Conservation (phyloP, 2,113 vertebrate species). For the Gyps fulvus region DNA sequence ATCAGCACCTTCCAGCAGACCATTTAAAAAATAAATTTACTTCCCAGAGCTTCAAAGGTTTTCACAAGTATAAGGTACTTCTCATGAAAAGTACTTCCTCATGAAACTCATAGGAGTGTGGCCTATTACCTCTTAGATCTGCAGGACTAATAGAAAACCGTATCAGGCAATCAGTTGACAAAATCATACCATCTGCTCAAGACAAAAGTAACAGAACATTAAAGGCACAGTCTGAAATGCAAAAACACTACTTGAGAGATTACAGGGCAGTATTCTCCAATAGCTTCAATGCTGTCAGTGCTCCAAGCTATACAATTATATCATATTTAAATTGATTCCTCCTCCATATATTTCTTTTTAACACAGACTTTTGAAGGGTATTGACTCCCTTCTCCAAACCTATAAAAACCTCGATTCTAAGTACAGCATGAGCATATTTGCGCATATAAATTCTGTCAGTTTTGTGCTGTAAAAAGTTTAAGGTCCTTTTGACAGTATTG, state of each 20-base stretch:
- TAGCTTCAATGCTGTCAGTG: background rate
- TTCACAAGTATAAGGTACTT: background rate
- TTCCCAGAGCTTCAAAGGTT: constrained; percentile 33
- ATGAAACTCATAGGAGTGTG: background rate
- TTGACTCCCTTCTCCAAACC: background rate
- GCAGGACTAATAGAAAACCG: background rate
- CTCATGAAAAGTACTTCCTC: background rate
- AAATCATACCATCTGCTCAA: background rate
- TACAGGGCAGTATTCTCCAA: background rate
- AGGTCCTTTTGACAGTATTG: constrained; percentile 11
- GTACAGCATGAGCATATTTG: background rate
- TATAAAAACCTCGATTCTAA: background rate
- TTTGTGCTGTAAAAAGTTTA: background rate
- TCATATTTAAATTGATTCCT: background rate
- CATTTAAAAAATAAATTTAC: constrained; percentile 10
- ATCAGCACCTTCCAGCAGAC: background rate
- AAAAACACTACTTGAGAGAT: background rate
- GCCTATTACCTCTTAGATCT: constrained; percentile 17
- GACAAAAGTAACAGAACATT: constrained; percentile 14
- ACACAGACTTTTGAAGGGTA: background rate
- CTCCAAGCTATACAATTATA: background rate
- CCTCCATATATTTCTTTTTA: background rate
- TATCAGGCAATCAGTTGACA: constrained; percentile 24
- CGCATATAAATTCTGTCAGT: background rate
- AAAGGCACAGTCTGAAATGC: constrained; percentile 4